Conservation (phyloP, 2,888 invertebrate species). For the Ametastegia equiseti region DNA sequence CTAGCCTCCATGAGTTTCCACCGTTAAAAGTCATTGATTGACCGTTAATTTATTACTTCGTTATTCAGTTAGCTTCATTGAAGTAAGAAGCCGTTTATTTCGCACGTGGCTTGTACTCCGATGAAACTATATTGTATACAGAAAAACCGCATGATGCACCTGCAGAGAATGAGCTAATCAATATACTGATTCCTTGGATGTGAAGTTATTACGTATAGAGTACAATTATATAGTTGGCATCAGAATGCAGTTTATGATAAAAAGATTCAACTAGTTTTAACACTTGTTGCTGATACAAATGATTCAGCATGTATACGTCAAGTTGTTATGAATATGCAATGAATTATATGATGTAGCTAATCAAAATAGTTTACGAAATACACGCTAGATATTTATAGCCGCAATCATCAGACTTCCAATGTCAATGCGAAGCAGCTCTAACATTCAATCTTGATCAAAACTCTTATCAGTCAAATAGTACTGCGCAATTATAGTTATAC, state of each 20-base stretch:
- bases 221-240: neutral
- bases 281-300: neutral
- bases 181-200: neutral
- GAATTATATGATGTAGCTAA: neutral
- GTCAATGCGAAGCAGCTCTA: neutral
- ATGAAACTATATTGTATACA: neutral
- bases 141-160: neutral
- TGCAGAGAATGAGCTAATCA: neutral
- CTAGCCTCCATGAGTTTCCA: neutral
- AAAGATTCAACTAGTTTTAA: neutral
- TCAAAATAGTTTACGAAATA: neutral
- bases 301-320: neutral
- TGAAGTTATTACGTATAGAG: neutral
- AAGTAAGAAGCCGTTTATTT: neutral
- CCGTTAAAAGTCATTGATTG: slow-evolving; percentile 10
- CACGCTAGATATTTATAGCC: neutral
- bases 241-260: neutral
- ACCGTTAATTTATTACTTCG: slow-evolving; percentile 3
- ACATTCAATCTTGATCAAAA: neutral
- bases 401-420: neutral
- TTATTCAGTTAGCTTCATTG: neutral
- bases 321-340: neutral
- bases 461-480: neutral
- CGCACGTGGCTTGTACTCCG: neutral
- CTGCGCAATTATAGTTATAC: neutral